Conservation (phyloP, 2,113 vertebrate genomes). For the Pedetes capensis region DNA sequence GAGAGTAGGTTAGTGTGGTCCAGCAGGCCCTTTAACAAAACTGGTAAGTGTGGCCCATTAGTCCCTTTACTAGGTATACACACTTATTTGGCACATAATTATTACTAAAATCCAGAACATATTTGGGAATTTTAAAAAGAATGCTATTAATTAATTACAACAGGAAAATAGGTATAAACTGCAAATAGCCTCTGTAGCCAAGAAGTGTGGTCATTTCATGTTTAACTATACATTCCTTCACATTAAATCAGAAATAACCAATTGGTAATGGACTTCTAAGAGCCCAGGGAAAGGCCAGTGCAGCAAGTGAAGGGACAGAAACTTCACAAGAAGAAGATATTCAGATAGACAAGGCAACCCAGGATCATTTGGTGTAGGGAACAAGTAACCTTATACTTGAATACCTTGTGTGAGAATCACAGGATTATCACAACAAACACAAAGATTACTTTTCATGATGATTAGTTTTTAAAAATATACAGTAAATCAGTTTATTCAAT, state of each 20-base stretch:
- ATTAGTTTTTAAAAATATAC: background rate
- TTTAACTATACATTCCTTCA: background rate
- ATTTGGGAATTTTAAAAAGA: background rate
- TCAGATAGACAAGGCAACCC: background rate
- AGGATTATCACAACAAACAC: background rate
- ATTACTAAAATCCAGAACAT: background rate
- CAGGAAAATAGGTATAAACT: background rate
- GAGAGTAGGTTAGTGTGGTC: background rate
- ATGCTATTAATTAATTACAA: background rate
- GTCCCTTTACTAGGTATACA: background rate
- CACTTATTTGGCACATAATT: background rate
- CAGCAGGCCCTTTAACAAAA: background rate
- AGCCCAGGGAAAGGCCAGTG: background rate
- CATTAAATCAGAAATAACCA: background rate
- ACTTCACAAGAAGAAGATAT: background rate
- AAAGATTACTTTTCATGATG: background rate
- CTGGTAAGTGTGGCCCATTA: background rate
- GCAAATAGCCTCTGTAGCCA: background rate
- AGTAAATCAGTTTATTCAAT: background rate
- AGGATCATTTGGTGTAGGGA: background rate
- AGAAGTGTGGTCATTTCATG: background rate
- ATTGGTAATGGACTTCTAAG: background rate
- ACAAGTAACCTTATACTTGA: background rate
- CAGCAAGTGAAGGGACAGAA: background rate
- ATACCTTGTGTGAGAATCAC: background rate